Conservation (phyloP, 1,140 invertebrate genomes). For the Odontomachus brunneus region DNA sequence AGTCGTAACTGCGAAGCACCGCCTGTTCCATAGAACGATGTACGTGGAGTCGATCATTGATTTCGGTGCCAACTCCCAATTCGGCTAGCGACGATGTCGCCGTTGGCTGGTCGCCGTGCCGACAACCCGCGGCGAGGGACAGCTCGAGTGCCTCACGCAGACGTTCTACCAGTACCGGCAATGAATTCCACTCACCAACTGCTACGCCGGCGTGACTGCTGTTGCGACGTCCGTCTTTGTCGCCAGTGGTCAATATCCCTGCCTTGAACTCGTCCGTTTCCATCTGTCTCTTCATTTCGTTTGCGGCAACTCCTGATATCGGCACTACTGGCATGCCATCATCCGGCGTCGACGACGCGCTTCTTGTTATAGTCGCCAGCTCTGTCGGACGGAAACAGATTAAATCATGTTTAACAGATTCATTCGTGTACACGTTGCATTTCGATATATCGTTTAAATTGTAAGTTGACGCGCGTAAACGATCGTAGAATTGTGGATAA, state of each 20-base stretch:
- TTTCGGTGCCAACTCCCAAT: slow-evolving; percentile 75
- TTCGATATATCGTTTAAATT: no score
- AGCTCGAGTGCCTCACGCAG: slow-evolving; percentile 82
- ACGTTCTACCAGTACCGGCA: slow-evolving; percentile 84
- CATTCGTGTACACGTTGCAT: no score
- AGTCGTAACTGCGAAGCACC: slow-evolving; percentile 16
- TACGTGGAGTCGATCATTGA: slow-evolving; percentile 70
- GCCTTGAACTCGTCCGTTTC: background rate
- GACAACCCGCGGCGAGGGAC: slow-evolving; percentile 73
- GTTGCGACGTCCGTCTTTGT: slow-evolving; percentile 55
- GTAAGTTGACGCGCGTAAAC: no score
- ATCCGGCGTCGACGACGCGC: slow-evolving; percentile 28
- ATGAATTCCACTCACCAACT: slow-evolving; percentile 84
- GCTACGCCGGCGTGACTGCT: slow-evolving; percentile 43
- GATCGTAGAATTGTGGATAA: no score
- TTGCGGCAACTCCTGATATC: slow-evolving; percentile 1
- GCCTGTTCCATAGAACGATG: slow-evolving; percentile 71
- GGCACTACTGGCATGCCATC: slow-evolving; percentile 8
- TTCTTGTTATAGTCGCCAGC: slow-evolving; percentile 42
- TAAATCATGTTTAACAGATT: background rate
- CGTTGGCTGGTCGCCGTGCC: slow-evolving; percentile 72
- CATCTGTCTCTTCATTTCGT: slow-evolving; percentile 29
- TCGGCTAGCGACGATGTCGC: slow-evolving; percentile 67
- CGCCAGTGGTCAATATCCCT: slow-evolving; percentile 16
- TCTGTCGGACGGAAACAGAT: background rate